Percentiles rank a stretch among this genome's conserved stretches.
Conservation (phyloP, 2,797 vertebrate genomes). For the Synanceia verrucosa region DNA sequence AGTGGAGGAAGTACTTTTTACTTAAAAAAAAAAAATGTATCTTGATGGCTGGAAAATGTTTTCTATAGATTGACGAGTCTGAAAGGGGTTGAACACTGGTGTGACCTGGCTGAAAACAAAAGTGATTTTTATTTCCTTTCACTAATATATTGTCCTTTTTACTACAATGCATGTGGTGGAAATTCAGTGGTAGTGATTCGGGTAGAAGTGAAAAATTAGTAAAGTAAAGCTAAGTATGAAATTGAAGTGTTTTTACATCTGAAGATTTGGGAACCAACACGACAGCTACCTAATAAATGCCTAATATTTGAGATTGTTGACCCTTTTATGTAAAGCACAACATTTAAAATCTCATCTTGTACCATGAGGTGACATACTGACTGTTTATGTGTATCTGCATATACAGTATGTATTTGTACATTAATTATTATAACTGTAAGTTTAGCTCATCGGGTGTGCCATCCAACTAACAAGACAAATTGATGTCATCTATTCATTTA, state of each 20-base stretch:
- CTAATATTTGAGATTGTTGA: background rate
- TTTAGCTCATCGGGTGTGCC: background rate
- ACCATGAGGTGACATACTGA: background rate
- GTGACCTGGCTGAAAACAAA: background rate
- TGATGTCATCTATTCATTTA: background rate
- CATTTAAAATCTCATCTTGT: background rate
- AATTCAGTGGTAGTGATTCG: background rate
- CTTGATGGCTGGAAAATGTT: background rate
- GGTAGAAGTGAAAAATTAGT: background rate
- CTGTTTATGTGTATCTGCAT: background rate
- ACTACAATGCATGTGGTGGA: background rate
- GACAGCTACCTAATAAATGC: background rate
- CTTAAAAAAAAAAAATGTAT: too few species aligned
- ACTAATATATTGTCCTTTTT: background rate
- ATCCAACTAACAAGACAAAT: constrained; percentile 6
- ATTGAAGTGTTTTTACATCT: background rate
- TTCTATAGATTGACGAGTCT: background rate
- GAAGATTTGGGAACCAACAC: background rate
- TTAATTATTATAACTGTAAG: background rate
- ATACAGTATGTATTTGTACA: background rate
- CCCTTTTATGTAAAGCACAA: background rate
- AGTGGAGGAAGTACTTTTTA: too few species aligned
- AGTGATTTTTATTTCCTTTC: background rate
- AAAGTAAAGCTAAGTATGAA: background rate
- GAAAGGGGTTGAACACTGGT: background rate